Base-by-base conservation (phyloP, 2,888 invertebrate genomes). In the Polyploca ridens region DNA sequence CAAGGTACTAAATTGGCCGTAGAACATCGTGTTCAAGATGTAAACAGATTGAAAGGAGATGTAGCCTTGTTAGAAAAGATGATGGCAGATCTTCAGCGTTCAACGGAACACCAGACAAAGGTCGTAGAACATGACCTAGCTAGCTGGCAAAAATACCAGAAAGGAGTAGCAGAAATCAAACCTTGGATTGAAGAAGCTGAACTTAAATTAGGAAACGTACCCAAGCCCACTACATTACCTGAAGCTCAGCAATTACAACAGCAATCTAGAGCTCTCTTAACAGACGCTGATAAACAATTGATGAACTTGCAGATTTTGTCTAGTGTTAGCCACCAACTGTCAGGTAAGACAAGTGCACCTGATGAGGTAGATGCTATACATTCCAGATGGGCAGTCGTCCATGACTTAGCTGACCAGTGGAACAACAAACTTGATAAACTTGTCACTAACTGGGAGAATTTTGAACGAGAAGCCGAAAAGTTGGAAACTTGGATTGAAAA, bases 121-220 rank as follows among this genome's bases (percentile, higher is more conserved):
- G 95, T 96, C 3, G 96, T 98, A 0, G 95, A 96, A 70, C 96
- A 96, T 78, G 98, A 98, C 83, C 93, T 98, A 61, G 95, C 96
- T 49, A 97, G 97, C 72, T 98, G 98, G 97, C 96, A 98, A 82
- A 96, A 96, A 77, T 98, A 98, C 87, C 97, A 98, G 88, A 95
- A 95, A 59, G 96, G 96, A 64, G 95, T 98, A 41, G 95, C 96
- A 67, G 96, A 97, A 86, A 95, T 98, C 63, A 97, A 97, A 84
- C 98, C 98, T 0, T 98, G 98, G 97, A 95, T 99, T 65, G 97
- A 98, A 85, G 95, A 97, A 83, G 97, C 97, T 19, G 98, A 99
- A 91, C 90, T 96, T n/a, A 97, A 96, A 90, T 95, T 98, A 35
- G 95, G 96, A 19, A 95, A 95, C 69, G 95, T 96, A 10, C 95